A percentile compares a stretch with the other conserved stretches of the same genome.
These are phyloP conservation scores for Todus mexicanus DNA, from an alignment of 2,797 vertebrate species.

Conservation along the genomic window DNA sequence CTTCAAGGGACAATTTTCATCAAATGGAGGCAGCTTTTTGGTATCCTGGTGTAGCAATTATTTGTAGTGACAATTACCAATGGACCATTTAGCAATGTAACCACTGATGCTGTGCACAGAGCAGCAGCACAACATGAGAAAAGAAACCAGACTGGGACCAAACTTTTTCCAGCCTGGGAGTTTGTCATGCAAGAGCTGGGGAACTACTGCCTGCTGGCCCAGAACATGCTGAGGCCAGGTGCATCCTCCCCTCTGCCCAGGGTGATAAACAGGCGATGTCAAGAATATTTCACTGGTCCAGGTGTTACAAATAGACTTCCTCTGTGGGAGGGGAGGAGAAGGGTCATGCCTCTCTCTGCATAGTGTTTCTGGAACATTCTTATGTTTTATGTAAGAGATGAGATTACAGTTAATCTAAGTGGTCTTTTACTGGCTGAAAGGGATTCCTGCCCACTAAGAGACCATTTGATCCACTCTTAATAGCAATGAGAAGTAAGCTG, in stretches of 20 bases:
- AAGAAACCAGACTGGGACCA: background rate
- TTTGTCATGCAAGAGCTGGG: background rate
- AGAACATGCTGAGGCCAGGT: background rate
- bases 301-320: background rate
- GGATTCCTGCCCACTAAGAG: background rate
- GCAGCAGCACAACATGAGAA: background rate
- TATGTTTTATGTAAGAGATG: background rate
- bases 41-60: background rate
- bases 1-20: background rate
- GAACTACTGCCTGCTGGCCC: background rate
- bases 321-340: background rate
- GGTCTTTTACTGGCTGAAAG: background rate
- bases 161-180: background rate
- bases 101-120: background rate
- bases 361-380: background rate
- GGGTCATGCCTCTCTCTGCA: rapidly evolving
- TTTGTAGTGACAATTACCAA: rapidly evolving
- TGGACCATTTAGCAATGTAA: background rate
- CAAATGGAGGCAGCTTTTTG: background rate
- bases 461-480: background rate
- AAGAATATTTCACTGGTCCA: background rate
- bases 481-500: background rate
- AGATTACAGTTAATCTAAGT: background rate
- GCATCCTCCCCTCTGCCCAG: conserved; percentile 30
- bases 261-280: background rate